These are phyloP conservation scores for Elysia chlorotica DNA, from an alignment of 1,140 invertebrate species.

Conservation along the genomic window DNA sequence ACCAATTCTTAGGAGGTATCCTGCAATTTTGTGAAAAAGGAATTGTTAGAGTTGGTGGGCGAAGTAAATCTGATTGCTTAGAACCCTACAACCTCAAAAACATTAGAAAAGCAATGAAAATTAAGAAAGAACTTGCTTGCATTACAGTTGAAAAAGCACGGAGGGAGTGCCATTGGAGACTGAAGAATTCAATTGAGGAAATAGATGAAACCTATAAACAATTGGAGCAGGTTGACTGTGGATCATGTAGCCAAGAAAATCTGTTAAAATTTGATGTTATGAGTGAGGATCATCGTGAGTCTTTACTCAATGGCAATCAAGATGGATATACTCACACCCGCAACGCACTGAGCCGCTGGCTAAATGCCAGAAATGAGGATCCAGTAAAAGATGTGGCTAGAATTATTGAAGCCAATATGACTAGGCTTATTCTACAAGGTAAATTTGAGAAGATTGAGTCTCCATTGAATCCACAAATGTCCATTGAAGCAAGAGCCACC, in stretches of 20 bases:
- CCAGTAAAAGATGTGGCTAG: too few species aligned
- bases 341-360: too few species aligned
- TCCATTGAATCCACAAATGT: too few species aligned
- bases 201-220: too few species aligned
- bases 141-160: neutral
- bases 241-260: neutral
- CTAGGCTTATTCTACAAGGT: too few species aligned
- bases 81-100: constrained; percentile 12
- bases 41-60: constrained; percentile 20
- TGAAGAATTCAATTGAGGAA: too few species aligned
- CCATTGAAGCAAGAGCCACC: too few species aligned
- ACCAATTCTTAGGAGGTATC: constrained; percentile 74
- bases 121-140: neutral
- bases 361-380: too few species aligned
- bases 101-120: neutral
- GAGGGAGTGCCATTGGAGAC: neutral
- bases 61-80: constrained; percentile 5
- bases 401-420: too few species aligned
- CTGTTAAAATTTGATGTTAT: too few species aligned
- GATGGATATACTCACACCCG: too few species aligned
- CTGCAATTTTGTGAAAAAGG: constrained; percentile 17
- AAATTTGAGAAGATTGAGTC: too few species aligned
- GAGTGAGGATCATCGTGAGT: neutral
- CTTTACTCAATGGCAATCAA: neutral
- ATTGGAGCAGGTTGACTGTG: neutral